A percentile compares a stretch with the other conserved stretches of the same genome.
These are phyloP conservation scores for Enteromius argenteus DNA, from an alignment of 2,797 vertebrate species.

Conservation along the genomic window DNA sequence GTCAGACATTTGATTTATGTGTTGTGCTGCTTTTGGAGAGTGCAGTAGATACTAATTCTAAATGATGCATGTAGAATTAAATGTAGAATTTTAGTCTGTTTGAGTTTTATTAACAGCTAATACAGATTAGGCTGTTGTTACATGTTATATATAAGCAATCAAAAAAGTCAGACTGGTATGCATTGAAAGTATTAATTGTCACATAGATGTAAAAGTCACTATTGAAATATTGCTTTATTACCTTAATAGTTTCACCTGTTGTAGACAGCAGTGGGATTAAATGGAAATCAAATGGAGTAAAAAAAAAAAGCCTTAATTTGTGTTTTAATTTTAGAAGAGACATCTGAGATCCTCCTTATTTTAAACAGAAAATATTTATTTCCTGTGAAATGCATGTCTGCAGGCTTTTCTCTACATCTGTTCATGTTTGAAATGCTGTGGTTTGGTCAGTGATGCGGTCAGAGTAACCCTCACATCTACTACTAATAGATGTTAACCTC, in stretches of 20 bases:
- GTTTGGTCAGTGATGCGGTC: conserved; percentile 25
- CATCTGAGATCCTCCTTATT: background rate
- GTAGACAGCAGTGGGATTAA: background rate
- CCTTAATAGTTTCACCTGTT: background rate
- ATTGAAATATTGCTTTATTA: background rate
- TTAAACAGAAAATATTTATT: background rate
- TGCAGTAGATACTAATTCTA: background rate
- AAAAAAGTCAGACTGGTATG: background rate
- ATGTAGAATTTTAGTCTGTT: background rate
- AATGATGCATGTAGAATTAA: conserved; percentile 1
- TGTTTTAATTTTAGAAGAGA: background rate
- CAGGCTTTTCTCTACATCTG: background rate
- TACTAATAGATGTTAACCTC: conserved; percentile 33
- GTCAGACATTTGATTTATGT: background rate
- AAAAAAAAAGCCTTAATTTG: background rate
- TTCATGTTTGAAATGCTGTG: conserved; percentile 19
- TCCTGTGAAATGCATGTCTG: background rate
- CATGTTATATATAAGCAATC: background rate
- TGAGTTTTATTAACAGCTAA: background rate
- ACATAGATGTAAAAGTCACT: background rate
- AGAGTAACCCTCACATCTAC: conserved; percentile 17
- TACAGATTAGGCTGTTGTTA: background rate
- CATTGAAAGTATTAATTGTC: background rate
- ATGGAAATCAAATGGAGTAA: background rate
- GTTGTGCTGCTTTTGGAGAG: background rate